Evolutionary conservation across 2,888 invertebrate genomes (phyloP).

Genomic region (Diaperis boleti): DNA sequence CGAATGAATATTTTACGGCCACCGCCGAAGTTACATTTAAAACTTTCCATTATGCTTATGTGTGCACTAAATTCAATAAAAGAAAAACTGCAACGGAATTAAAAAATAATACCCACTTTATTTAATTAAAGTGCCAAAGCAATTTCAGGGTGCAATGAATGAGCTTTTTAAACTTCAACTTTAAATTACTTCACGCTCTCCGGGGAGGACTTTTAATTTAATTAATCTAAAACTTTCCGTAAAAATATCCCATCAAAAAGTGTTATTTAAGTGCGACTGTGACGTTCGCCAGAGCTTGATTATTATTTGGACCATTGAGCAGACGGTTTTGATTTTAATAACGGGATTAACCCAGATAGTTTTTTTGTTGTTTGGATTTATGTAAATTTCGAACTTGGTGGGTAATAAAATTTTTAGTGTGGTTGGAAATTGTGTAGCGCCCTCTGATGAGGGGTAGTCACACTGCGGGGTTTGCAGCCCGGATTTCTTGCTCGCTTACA

Average conservation of each 20-base stretch:
- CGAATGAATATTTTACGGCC: too few relatives aligned
- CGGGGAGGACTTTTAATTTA: constrained; percentile 40
- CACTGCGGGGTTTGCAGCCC: too few relatives aligned
- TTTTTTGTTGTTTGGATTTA: too few relatives aligned
- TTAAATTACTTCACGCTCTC: constrained; percentile 43
- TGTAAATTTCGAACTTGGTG: too few relatives aligned
- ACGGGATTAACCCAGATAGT: too few relatives aligned
- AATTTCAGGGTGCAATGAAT: constrained; percentile 42
- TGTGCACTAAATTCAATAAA: constrained; percentile 18
- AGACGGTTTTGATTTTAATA: too few relatives aligned
- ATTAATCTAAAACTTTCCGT: constrained; percentile 34
- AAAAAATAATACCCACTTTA: constrained; percentile 39
- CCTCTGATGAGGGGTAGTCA: too few relatives aligned
- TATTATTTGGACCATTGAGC: too few relatives aligned
- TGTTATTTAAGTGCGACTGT: constrained; percentile 7
- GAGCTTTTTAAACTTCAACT: constrained; percentile 45
- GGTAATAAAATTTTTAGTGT: too few relatives aligned
- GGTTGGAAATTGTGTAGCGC: too few relatives aligned
- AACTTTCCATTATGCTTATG: constrained; percentile 12
- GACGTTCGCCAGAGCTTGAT: too few relatives aligned
- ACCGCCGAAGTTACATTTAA: constrained; percentile 17
- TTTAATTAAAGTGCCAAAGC: constrained; percentile 44
- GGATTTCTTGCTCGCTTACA: too few relatives aligned
- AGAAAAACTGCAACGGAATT: constrained; percentile 21
- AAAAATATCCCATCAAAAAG: constrained; percentile 18